Conservation (phyloP, 2,113 vertebrate genomes). For the Pontoporia blainvillei region DNA sequence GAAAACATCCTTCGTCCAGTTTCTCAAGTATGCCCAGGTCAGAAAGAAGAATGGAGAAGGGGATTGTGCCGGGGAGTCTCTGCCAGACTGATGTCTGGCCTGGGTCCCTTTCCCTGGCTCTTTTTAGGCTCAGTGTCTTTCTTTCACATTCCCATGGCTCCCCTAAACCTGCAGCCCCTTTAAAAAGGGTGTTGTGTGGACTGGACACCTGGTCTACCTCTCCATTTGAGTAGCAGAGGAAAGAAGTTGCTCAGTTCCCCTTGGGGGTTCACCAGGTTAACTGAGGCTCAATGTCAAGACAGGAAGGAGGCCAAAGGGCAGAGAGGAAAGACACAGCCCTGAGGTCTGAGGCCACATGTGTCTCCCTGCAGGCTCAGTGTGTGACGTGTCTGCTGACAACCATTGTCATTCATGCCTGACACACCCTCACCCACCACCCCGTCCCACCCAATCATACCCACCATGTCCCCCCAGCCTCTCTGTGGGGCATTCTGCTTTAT, state of each 20-base stretch:
- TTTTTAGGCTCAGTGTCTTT: not conserved
- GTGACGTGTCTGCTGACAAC: not conserved
- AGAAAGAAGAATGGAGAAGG: not conserved
- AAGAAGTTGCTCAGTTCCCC: not conserved
- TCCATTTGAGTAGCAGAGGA: not conserved
- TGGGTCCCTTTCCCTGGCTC: not conserved
- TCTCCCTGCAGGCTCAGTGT: not conserved
- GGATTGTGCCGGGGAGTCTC: not conserved
- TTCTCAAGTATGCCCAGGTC: not conserved
- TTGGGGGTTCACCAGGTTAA: not conserved
- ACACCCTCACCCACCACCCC: not conserved
- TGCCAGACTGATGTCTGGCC: not conserved
- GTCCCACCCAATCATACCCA: not conserved
- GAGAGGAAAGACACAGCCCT: not conserved
- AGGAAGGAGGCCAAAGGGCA: constrained; percentile 27
- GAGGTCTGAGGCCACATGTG: not conserved
- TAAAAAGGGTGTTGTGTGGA: fast-evolving
- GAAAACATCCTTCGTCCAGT: not conserved
- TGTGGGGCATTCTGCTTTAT: not conserved
- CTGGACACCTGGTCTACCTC: not conserved
- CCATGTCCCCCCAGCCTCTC: not conserved
- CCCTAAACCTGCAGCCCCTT: not conserved
- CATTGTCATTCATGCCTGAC: not conserved
- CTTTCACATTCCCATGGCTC: not conserved
- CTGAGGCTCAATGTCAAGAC: not conserved